Percentiles rank a stretch among this genome's conserved stretches.
These are phyloP conservation scores for Formicarius rufipectus DNA, from an alignment of 2,113 vertebrate species.

Conservation along the genomic window DNA sequence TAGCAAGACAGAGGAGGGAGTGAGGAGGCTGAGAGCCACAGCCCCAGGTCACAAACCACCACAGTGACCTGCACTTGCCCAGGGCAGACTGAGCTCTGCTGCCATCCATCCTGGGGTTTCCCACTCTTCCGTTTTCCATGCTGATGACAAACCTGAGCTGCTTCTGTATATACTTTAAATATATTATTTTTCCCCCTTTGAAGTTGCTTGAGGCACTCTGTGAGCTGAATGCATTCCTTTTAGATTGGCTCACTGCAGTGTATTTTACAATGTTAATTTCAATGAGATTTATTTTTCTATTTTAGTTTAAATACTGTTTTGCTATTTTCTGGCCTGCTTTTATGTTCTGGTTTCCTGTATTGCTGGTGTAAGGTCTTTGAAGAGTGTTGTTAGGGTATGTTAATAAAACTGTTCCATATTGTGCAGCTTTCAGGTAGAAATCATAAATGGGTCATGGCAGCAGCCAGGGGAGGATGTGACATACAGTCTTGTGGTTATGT, in stretches of 20 bases:
- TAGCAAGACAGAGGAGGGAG: not conserved
- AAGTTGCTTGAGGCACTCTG: not conserved
- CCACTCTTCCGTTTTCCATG: not conserved
- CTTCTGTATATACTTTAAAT: not conserved
- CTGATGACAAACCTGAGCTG: not conserved
- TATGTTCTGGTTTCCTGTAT: not conserved
- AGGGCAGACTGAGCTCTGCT: not conserved
- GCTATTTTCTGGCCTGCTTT: not conserved
- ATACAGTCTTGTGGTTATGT: not conserved
- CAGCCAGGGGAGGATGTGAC: conserved; percentile 10
- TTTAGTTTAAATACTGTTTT: not conserved
- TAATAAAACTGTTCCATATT: not conserved
- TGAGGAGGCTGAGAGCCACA: not conserved
- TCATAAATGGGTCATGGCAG: conserved; percentile 36
- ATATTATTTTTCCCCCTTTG: not conserved
- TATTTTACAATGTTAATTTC: conserved; percentile 6
- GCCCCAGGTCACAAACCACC: not conserved
- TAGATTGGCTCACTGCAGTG: not conserved
- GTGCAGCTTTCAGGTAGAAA: not conserved
- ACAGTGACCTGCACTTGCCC: not conserved
- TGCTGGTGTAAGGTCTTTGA: not conserved
- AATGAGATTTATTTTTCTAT: not conserved
- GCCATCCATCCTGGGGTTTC: not conserved
- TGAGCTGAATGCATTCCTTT: not conserved
- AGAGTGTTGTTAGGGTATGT: not conserved